phyloP scores from a whole-genome alignment of 2,113 vertebrate genomes.

The Mormyrus iriodes region DNA sequence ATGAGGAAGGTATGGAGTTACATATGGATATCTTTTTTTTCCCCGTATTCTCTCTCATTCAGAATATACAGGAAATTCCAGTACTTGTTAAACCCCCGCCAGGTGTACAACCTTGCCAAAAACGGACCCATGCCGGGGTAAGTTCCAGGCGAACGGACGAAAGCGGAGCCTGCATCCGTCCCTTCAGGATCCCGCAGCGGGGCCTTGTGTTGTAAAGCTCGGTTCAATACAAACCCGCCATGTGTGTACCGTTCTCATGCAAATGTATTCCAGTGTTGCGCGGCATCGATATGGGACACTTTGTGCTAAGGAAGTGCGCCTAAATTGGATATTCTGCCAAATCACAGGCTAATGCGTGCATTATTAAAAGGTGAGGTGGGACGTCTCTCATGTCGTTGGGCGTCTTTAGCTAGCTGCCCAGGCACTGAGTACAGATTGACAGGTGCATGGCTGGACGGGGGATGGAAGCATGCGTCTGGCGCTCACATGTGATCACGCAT shows the following conservation, averaged over 20 bases:
- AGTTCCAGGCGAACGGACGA: slow-evolving; percentile 39
- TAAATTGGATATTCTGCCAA: slow-evolving; percentile 28
- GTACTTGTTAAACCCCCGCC: slow-evolving; percentile 88
- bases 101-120: slow-evolving; percentile 87
- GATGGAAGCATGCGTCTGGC: slow-evolving; percentile 19
- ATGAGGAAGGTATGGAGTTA: background rate
- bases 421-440: background rate
- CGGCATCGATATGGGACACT: slow-evolving; percentile 46
- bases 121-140: slow-evolving; percentile 88
- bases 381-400: slow-evolving; percentile 35
- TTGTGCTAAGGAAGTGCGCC: slow-evolving; percentile 44
- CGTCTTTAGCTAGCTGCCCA: background rate
- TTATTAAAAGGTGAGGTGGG: slow-evolving; percentile 51
- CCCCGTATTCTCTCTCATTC: slow-evolving; percentile 32
- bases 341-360: slow-evolving; percentile 21
- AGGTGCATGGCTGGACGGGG: slow-evolving; percentile 27
- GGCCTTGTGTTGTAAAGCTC: background rate
- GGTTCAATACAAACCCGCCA: background rate
- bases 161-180: background rate
- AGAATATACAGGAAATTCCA: slow-evolving; percentile 95
- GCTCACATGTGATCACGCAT: slow-evolving; percentile 56
- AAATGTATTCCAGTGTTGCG: slow-evolving; percentile 32
- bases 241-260: slow-evolving; percentile 38
- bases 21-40: slow-evolving; percentile 5
- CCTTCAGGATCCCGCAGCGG: background rate